Conservation (phyloP, 2,797 vertebrate genomes). For the Zalophus californianus region DNA sequence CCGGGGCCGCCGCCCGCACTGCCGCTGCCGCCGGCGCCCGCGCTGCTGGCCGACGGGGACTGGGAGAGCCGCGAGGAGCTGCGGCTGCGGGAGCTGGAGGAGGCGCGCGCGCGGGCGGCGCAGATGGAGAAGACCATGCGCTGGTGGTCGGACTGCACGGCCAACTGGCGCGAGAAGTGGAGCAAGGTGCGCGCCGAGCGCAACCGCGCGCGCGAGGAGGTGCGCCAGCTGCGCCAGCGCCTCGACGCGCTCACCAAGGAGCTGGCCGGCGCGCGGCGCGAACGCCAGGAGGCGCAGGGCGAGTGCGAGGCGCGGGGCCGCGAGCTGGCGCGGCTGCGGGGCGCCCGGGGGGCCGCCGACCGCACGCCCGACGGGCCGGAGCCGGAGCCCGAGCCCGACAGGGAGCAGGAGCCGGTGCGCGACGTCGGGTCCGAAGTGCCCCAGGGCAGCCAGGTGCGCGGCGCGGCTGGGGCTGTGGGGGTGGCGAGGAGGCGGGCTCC, state of each 20-base stretch:
- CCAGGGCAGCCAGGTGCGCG: constrained; percentile 84
- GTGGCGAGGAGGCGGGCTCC: not conserved
- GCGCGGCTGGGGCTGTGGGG: constrained; percentile 30
- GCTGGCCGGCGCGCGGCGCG: constrained; percentile 92
- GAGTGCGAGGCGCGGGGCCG: constrained; percentile 92
- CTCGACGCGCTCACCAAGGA: constrained; percentile 95
- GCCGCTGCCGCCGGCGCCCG: constrained; percentile 76
- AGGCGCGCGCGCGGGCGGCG: constrained; percentile 94
- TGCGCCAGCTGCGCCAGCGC: constrained; percentile 91
- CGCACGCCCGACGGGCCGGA: constrained; percentile 89
- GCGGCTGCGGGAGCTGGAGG: constrained; percentile 96
- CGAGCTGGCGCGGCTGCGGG: constrained; percentile 92
- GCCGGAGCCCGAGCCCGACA: constrained; percentile 84
- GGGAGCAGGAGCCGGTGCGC: constrained; percentile 94
- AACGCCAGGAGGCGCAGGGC: constrained; percentile 92
- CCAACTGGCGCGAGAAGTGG: constrained; percentile 99
- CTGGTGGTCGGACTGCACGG: constrained; percentile 99
- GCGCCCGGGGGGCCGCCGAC: constrained; percentile 90
- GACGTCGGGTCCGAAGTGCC: constrained; percentile 91
- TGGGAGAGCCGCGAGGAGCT: constrained; percentile 98
- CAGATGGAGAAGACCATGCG: constrained; percentile 99
- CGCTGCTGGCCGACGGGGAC: constrained; percentile 91
- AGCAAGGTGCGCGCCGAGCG: constrained; percentile 97
- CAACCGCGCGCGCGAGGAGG: constrained; percentile 93
- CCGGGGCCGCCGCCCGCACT: constrained; percentile 93